phyloP scores from a whole-genome alignment of 2,888 invertebrate genomes.

The Druceiella hillmani region DNA sequence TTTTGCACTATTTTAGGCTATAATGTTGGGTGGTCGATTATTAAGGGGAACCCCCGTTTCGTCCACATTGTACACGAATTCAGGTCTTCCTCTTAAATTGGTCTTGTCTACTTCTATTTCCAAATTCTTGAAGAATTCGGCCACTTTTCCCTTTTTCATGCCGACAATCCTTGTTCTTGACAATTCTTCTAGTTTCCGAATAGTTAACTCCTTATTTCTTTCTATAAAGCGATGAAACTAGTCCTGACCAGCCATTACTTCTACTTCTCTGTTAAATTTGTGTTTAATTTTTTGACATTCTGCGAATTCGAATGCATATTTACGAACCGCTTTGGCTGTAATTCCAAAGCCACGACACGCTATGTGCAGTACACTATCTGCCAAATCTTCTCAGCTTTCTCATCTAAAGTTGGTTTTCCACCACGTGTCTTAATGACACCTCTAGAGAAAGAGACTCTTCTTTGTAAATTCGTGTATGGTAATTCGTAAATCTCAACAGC shows the following conservation, averaged over 20 bases:
- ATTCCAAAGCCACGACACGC: slow-evolving; percentile 12
- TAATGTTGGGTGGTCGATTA: slow-evolving; percentile 13
- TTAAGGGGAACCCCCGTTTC: slow-evolving; percentile 11
- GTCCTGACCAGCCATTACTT: slow-evolving; percentile 14
- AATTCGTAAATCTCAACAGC: slow-evolving; percentile 12
- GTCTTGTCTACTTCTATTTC: slow-evolving; percentile 5
- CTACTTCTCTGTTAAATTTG: slow-evolving; percentile 6
- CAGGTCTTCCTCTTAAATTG: slow-evolving; percentile 10
- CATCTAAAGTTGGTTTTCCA: slow-evolving; percentile 11
- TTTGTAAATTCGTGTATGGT: slow-evolving; percentile 12
- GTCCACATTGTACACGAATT: slow-evolving; percentile 13
- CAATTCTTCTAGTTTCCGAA: slow-evolving; percentile 15
- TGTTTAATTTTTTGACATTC: slow-evolving; percentile 12
- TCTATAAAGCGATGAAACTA: slow-evolving; percentile 14
- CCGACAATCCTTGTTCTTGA: slow-evolving; percentile 13
- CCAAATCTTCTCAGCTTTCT: slow-evolving; percentile 11
- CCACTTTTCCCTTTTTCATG: slow-evolving; percentile 12
- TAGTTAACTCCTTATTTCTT: slow-evolving; percentile 13
- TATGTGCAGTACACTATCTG: slow-evolving; percentile 11
- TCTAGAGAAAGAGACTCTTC: slow-evolving; percentile 12
- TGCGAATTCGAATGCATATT: slow-evolving; percentile 13
- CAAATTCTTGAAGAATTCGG: slow-evolving; percentile 6
- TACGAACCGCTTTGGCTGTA: slow-evolving; percentile 13
- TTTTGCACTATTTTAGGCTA: slow-evolving; percentile 11
- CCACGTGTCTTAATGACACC: slow-evolving; percentile 11